Evolutionary conservation across 2,113 vertebrate species (phyloP).

Genomic region (Empidonax alnorum): DNA sequence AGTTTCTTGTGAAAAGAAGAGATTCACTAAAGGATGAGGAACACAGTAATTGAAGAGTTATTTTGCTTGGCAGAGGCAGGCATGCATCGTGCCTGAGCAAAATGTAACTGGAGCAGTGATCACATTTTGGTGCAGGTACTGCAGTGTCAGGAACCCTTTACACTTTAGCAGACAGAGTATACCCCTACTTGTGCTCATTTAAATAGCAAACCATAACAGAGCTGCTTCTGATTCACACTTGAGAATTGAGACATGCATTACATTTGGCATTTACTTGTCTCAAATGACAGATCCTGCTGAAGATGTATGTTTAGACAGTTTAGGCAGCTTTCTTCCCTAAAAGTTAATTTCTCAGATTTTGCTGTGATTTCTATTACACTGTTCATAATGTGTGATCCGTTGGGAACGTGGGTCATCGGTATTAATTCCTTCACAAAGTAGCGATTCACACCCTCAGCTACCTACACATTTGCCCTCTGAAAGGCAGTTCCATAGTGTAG

Average conservation of each 20-base stretch:
- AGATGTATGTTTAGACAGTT: not conserved
- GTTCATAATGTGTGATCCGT: not conserved
- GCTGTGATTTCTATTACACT: not conserved
- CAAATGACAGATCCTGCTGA: not conserved
- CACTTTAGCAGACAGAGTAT: not conserved
- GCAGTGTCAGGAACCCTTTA: not conserved
- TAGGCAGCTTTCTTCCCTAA: not conserved
- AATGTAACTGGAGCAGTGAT: not conserved
- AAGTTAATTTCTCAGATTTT: not conserved
- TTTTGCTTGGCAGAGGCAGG: not conserved
- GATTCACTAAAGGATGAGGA: not conserved
- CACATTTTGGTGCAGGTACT: not conserved
- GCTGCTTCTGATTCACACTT: not conserved
- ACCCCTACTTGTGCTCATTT: not conserved
- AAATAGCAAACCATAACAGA: not conserved
- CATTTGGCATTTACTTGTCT: not conserved
- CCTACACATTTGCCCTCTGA: not conserved
- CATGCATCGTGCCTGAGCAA: not conserved
- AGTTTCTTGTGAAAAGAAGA: not conserved
- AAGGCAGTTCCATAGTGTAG: not conserved
- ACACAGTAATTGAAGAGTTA: not conserved
- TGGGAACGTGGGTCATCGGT: not conserved
- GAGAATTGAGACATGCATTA: not conserved
- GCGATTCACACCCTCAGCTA: not conserved
- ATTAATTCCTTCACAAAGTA: not conserved